Conservation (phyloP, 2,888 invertebrate genomes). For the Itoplectis maculator region DNA sequence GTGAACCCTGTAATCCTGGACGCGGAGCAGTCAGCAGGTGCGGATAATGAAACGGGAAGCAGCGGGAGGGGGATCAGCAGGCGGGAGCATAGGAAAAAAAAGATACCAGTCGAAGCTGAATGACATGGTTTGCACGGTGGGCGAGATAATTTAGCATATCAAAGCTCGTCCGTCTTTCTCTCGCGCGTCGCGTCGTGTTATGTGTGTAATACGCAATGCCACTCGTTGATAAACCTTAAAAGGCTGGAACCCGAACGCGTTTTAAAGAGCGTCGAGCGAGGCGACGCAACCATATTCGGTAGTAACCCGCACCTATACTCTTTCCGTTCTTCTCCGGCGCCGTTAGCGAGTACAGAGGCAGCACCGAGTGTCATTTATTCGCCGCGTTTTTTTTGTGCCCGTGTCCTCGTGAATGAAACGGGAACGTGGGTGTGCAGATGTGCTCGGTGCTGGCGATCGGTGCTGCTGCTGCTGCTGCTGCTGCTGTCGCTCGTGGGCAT, state of each 20-base stretch:
- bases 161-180: conserved; percentile 28
- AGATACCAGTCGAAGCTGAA: conserved; percentile 18
- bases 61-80: background rate
- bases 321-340: conserved; percentile 41
- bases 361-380: conserved; percentile 44
- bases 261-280: conserved; percentile 55
- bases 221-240: conserved; percentile 65
- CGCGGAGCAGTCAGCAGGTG: background rate
- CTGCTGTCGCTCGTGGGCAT: conserved; percentile 4
- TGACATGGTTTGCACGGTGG: conserved; percentile 17
- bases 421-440: conserved; percentile 67
- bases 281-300: conserved; percentile 62
- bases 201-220: conserved; percentile 8
- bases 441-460: conserved; percentile 15
- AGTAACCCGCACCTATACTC: conserved; percentile 62
- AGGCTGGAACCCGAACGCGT: conserved; percentile 60
- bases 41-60: conserved; percentile 9
- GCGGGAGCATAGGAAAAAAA: background rate
- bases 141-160: conserved; percentile 55
- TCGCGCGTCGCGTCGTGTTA: conserved; percentile 1
- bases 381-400: conserved; percentile 35
- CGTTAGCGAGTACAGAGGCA: conserved; percentile 24
- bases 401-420: conserved; percentile 58
- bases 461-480: background rate
- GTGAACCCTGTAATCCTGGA: background rate